Conservation (phyloP, 2,888 invertebrate genomes). For the Galerucella calmariensis region DNA sequence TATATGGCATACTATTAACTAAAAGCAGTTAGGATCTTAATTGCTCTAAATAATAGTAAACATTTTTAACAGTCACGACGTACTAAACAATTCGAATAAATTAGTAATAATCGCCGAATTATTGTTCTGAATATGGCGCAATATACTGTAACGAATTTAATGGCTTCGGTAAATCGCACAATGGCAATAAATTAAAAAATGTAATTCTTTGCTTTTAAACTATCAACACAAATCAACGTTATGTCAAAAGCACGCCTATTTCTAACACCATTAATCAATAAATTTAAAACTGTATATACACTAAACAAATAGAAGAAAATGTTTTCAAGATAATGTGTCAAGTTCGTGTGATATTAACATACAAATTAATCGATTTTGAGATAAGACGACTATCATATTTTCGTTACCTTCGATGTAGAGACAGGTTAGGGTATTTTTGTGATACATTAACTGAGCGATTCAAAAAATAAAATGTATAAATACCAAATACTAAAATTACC, state of each 20-base stretch:
- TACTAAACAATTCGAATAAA: constrained; percentile 10
- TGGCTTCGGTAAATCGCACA: constrained; percentile 2
- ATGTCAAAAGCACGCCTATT: constrained; percentile 16
- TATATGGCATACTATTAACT: neutral
- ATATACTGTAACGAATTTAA: neutral
- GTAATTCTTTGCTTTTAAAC: constrained; percentile 13
- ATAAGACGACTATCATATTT: neutral
- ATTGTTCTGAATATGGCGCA: neutral
- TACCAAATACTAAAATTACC: too few species aligned
- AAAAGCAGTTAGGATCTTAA: neutral
- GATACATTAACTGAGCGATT: neutral
- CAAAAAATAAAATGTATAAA: too few species aligned
- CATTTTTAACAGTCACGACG: neutral
- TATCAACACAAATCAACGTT: constrained; percentile 7
- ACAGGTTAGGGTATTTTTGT: neutral
- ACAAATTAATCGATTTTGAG: neutral
- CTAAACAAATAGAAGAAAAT: neutral
- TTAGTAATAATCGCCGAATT: constrained; percentile 8
- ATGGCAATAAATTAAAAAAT: constrained; percentile 25
- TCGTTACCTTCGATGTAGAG: neutral
- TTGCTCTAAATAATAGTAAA: constrained; percentile 1
- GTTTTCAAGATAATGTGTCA: neutral
- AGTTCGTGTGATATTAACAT: neutral
- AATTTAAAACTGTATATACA: neutral
- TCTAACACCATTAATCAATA: constrained; percentile 23